phyloP scores from a whole-genome alignment of 2,888 invertebrate genomes.

The Amiota mariae region DNA sequence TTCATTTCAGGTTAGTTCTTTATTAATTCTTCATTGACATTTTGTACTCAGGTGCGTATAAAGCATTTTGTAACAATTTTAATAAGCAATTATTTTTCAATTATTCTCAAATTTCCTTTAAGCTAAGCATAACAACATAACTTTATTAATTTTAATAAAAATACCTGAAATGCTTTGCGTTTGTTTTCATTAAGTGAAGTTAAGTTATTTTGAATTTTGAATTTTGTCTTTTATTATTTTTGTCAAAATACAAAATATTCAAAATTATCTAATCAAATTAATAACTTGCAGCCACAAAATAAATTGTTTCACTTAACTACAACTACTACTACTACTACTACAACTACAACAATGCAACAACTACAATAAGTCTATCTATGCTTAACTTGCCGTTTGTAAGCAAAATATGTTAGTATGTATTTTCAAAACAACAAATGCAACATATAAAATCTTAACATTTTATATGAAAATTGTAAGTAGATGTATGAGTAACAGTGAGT shows the following conservation, averaged over 20 bases:
- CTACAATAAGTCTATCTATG: too few species aligned
- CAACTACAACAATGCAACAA: too few species aligned
- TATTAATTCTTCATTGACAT: neutral
- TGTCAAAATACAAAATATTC: conserved; percentile 20
- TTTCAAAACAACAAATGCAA: conserved; percentile 31
- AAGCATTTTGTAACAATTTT: neutral
- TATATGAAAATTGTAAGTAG: neutral
- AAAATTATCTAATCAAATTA: neutral
- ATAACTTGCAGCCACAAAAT: conserved; percentile 27
- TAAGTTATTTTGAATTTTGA: neutral
- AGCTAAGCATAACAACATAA: neutral
- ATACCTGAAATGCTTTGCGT: neutral
- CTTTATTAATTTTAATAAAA: neutral
- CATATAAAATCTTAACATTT: conserved; percentile 42
- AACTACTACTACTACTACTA: neutral
- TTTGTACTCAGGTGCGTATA: too few species aligned
- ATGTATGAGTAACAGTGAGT: neutral
- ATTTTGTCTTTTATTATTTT: neutral
- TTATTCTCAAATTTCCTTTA: neutral
- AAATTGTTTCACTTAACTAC: conserved; percentile 20
- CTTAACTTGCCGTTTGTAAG: neutral
- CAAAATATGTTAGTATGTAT: conserved; percentile 1
- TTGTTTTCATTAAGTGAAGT: neutral
- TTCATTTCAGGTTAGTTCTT: neutral
- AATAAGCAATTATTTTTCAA: neutral